Percentiles rank a stretch among this genome's conserved stretches.
phyloP scores from a whole-genome alignment of 2,797 vertebrate genomes.

The Echeneis naucrates region DNA sequence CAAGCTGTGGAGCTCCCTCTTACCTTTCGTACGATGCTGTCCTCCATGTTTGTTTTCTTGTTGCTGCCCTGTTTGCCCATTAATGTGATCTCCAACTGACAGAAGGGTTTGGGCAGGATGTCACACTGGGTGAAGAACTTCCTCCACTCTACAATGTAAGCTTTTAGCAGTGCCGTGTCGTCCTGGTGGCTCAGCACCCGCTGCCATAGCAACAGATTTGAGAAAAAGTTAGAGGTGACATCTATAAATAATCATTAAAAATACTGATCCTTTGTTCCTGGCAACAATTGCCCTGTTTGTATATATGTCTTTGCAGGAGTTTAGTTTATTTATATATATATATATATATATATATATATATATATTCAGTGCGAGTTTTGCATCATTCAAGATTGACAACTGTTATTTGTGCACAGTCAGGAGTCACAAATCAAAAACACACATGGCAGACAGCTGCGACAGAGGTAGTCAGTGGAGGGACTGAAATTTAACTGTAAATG shows the following conservation, averaged over 20 bases:
- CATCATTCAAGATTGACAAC: too few relatives aligned
- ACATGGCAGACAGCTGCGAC: too few relatives aligned
- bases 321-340: too few relatives aligned
- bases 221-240: neutral
- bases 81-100: slow-evolving; percentile 95
- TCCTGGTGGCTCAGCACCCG: slow-evolving; percentile 98
- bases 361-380: too few relatives aligned
- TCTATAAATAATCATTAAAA: neutral
- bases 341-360: too few relatives aligned
- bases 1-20: slow-evolving; percentile 5
- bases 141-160: slow-evolving; percentile 98
- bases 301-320: too few relatives aligned
- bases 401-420: too few relatives aligned
- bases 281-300: neutral
- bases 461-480: too few relatives aligned
- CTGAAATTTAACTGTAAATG: too few relatives aligned
- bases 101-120: slow-evolving; percentile 98
- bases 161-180: slow-evolving; percentile 96
- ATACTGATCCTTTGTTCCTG: neutral
- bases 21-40: slow-evolving; percentile 98
- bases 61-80: slow-evolving; percentile 94
- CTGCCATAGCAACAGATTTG: slow-evolving; percentile 72
- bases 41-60: slow-evolving; percentile 97
- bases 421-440: too few relatives aligned
- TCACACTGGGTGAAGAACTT: slow-evolving; percentile 99